Percentiles rank a stretch among this genome's conserved stretches.
phyloP scores from a whole-genome alignment of 1,140 invertebrate genomes.

The Drosophila leontia region DNA sequence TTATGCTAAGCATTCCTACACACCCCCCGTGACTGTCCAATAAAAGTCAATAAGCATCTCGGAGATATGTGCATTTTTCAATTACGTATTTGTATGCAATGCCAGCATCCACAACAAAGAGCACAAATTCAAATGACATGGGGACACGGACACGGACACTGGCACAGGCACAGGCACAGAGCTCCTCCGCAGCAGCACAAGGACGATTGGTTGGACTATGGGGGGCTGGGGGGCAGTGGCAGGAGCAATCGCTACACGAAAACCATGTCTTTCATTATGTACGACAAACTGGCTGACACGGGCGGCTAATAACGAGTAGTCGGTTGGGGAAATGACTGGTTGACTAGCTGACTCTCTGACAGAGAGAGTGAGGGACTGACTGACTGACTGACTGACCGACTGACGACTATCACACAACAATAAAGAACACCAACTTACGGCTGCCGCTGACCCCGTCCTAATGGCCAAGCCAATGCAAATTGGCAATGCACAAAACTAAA shows the following conservation, averaged over 20 bases:
- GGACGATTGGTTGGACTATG: conserved; percentile 19
- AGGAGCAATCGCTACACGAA: conserved; percentile 60
- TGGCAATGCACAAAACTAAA: conserved; percentile 49
- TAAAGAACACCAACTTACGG: conserved; percentile 50
- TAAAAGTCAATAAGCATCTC: conserved; percentile 78
- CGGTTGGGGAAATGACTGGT: conserved; percentile 16
- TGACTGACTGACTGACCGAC: background rate
- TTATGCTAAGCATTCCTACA: conserved; percentile 46
- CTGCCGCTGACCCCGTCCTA: conserved; percentile 38
- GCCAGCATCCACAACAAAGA: conserved; percentile 63
- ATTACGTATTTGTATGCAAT: conserved; percentile 74
- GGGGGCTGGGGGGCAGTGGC: background rate
- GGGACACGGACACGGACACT: conserved; percentile 2
- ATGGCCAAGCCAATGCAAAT: conserved; percentile 63
- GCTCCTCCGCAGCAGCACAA: conserved; percentile 20
- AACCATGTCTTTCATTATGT: conserved; percentile 82
- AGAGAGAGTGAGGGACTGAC: background rate
- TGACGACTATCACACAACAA: conserved; percentile 44
- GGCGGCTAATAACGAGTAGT: conserved; percentile 72
- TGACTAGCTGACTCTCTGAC: conserved; percentile 10
- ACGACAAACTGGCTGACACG: conserved; percentile 79
- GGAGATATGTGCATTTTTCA: conserved; percentile 79
- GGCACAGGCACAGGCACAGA: background rate
- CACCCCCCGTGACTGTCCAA: conserved; percentile 63
- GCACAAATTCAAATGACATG: conserved; percentile 80